phyloP scores from a whole-genome alignment of 2,888 invertebrate genomes.

The Melanargia galathea region DNA sequence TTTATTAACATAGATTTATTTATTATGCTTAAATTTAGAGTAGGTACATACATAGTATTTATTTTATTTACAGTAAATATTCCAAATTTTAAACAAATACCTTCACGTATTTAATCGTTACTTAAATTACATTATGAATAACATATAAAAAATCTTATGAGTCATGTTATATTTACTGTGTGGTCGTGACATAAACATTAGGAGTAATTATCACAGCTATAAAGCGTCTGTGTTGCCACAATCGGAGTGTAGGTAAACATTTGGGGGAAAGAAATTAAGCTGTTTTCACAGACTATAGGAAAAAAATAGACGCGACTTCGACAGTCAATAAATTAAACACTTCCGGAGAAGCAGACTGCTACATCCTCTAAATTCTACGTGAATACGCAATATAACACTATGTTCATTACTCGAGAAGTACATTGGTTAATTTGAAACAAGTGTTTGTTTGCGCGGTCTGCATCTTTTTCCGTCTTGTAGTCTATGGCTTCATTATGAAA shows the following conservation, averaged over 20 bases:
- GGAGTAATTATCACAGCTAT: slow-evolving; percentile 53
- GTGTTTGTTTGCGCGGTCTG: neutral
- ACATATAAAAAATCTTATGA: slow-evolving; percentile 13
- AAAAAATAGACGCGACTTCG: slow-evolving; percentile 1
- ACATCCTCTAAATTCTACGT: too few relatives aligned
- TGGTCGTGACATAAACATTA: slow-evolving; percentile 50
- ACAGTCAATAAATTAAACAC: neutral
- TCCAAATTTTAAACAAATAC: too few relatives aligned
- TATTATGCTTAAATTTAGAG: too few relatives aligned
- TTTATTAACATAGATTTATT: too few relatives aligned
- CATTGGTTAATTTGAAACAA: neutral
- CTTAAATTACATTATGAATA: neutral
- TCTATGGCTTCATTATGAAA: slow-evolving; percentile 57
- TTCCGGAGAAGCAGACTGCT: neutral
- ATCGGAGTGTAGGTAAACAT: slow-evolving; percentile 38
- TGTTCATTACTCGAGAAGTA: neutral
- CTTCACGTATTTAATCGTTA: neutral
- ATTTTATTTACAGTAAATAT: too few relatives aligned
- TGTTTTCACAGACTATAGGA: slow-evolving; percentile 29
- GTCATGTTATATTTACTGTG: neutral
- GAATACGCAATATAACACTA: too few relatives aligned
- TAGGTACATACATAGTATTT: too few relatives aligned
- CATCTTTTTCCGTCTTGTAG: neutral
- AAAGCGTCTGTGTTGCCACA: slow-evolving; percentile 44
- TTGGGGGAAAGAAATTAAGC: slow-evolving; percentile 42